A percentile compares a stretch with the other conserved stretches of the same genome.
Conservation (phyloP, 2,113 vertebrate genomes). For the Alectura lathami region DNA sequence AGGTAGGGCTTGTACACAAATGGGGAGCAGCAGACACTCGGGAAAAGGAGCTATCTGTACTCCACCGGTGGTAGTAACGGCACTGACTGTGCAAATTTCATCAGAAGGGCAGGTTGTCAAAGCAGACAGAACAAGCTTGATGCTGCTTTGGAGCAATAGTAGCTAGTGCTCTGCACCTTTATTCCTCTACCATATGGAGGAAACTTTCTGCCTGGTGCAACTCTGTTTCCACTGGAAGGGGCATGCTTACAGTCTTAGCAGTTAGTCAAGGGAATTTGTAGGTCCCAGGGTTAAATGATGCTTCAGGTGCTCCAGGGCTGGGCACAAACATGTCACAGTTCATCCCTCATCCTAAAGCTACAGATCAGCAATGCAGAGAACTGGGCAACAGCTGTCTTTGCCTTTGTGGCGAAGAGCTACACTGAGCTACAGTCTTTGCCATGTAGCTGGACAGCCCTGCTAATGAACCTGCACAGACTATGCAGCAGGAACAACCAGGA, state of each 20-base stretch:
- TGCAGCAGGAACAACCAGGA: background rate
- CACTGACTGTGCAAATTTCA: background rate
- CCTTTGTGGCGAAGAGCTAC: too few relatives aligned
- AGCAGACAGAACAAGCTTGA: background rate
- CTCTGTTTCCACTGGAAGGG: background rate
- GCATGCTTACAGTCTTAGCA: background rate
- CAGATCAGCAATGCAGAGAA: background rate
- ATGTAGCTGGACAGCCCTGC: background rate
- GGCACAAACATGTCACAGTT: background rate
- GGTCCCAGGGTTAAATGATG: background rate
- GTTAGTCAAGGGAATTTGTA: background rate
- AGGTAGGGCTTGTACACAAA: background rate
- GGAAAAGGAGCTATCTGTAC: background rate
- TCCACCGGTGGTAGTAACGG: background rate
- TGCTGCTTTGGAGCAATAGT: background rate
- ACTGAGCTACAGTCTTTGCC: background rate
- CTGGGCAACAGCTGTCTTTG: background rate
- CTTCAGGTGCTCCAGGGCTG: background rate
- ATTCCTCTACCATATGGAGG: background rate
- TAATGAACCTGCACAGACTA: background rate
- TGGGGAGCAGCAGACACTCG: background rate
- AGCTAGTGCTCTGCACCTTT: background rate
- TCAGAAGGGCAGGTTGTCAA: background rate
- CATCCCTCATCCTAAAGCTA: background rate
- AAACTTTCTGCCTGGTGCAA: background rate